These are phyloP conservation scores for Sebastolobus altivelis DNA, from an alignment of 2,797 vertebrate genomes.

Conservation along the genomic window DNA sequence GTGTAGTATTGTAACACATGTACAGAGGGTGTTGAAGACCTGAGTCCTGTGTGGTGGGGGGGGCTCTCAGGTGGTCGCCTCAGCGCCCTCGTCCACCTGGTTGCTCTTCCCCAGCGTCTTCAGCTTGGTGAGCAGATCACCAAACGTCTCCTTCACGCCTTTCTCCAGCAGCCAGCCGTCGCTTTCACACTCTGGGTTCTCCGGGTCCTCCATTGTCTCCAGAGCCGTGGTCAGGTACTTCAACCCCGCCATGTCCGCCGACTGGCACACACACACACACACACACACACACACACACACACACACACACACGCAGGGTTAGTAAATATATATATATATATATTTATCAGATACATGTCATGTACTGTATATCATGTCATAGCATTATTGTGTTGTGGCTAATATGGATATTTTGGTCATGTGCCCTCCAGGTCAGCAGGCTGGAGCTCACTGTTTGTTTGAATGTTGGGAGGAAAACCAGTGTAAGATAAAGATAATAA, in stretches of 20 bases:
- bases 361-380: too few relatives aligned
- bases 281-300: conserved; percentile 4
- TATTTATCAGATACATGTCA: too few relatives aligned
- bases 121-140: conserved; percentile 82
- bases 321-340: background rate
- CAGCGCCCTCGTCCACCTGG: conserved; percentile 88
- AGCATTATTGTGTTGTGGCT: too few relatives aligned
- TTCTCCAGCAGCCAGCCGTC: conserved; percentile 96
- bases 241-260: conserved; percentile 86
- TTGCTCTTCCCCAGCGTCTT: conserved; percentile 89
- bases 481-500: too few relatives aligned
- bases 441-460: too few relatives aligned
- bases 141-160: conserved; percentile 91
- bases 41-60: conserved; percentile 52
- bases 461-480: too few relatives aligned
- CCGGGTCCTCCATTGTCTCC: conserved; percentile 89
- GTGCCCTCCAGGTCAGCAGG: too few relatives aligned
- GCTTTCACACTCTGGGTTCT: conserved; percentile 93
- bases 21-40: conserved; percentile 31
- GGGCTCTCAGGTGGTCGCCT: conserved; percentile 86
- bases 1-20: conserved; percentile 8
- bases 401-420: too few relatives aligned
- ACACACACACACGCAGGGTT: conserved; percentile 13
- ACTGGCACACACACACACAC: conserved; percentile 73
- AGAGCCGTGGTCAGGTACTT: conserved; percentile 92